Evolutionary conservation across 1,140 invertebrate species (phyloP).

Genomic region (Papilio machaon): DNA sequence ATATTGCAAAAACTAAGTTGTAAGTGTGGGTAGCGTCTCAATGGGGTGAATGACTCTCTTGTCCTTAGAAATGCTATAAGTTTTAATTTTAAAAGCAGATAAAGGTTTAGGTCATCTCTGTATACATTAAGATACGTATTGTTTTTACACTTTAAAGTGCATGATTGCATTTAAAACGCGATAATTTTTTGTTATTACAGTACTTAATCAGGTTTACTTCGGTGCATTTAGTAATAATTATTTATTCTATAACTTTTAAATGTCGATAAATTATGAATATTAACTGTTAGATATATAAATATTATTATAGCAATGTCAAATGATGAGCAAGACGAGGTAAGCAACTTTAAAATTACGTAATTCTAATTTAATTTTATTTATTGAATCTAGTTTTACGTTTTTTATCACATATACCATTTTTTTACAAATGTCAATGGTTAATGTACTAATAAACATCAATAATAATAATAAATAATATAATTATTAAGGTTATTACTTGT

Average conservation of each 20-base stretch:
- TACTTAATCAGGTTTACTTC: not conserved
- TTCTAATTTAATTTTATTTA: too few relatives aligned
- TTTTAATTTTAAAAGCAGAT: not conserved
- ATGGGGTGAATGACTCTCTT: not conserved
- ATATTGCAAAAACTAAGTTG: not conserved
- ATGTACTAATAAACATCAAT: too few relatives aligned
- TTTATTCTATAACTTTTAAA: not conserved
- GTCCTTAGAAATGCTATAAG: not conserved
- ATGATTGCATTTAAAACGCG: not conserved
- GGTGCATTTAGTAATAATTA: not conserved
- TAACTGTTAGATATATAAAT: not conserved
- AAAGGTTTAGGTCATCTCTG: not conserved
- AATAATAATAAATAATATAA: too few relatives aligned
- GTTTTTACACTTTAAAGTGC: not conserved
- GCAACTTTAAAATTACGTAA: not conserved
- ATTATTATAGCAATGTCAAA: not conserved
- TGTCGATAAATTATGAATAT: not conserved
- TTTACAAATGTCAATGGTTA: too few relatives aligned
- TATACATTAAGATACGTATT: constrained; percentile 8
- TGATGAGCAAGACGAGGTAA: not conserved
- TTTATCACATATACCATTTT: not conserved
- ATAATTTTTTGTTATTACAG: not conserved
- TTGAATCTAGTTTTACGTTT: too few relatives aligned
- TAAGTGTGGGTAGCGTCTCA: not conserved
- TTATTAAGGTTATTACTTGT: not conserved